Percentiles rank a stretch among this genome's conserved stretches.
Conservation (phyloP, 2,888 invertebrate genomes). For the Prostheceraeus crozeri region DNA sequence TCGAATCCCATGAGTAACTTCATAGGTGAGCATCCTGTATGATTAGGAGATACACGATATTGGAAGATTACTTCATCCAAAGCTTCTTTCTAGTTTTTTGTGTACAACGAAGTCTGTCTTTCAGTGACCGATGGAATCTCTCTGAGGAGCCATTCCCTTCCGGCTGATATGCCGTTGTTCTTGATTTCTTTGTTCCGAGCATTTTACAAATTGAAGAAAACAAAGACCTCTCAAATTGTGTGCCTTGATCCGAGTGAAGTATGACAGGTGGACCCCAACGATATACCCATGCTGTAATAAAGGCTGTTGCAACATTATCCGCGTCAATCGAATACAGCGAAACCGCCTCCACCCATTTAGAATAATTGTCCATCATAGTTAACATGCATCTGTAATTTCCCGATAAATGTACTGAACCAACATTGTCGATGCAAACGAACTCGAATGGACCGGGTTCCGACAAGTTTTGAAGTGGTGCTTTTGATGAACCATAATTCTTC, state of each 20-base stretch:
- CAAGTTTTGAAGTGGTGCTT: no score
- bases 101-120: no score
- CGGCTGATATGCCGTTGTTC: conserved; percentile 3
- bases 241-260: conserved; percentile 18
- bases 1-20: conserved; percentile 2
- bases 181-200: conserved; percentile 9
- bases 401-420: neutral
- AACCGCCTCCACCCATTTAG: conserved; percentile 27
- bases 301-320: neutral
- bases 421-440: conserved; percentile 10
- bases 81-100: conserved; percentile 8
- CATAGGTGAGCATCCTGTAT: neutral
- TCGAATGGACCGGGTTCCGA: conserved; percentile 22
- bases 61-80: neutral
- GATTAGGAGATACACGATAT: neutral
- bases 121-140: conserved; percentile 1
- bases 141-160: conserved; percentile 5
- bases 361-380: conserved; percentile 4
- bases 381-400: neutral
- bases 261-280: conserved; percentile 16
- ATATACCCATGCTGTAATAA: conserved; percentile 4
- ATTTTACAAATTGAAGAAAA: conserved; percentile 13
- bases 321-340: conserved; percentile 2
- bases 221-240: conserved; percentile 5
- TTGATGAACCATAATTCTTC: neutral